A percentile compares a stretch with the other conserved stretches of the same genome.
Conservation (phyloP, 2,888 invertebrate species). For the Anoncus sp. region DNA sequence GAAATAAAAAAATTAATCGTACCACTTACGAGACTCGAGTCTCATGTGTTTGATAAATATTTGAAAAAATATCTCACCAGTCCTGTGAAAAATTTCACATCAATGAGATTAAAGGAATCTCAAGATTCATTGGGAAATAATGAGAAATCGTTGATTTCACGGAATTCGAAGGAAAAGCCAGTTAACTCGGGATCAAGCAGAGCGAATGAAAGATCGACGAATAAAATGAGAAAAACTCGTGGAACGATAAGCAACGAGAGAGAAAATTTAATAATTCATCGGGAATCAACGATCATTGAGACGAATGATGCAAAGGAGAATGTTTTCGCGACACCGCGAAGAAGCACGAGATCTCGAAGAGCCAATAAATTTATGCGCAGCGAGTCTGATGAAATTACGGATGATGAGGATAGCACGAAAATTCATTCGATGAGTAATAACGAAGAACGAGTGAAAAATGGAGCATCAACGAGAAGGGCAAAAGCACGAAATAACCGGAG, state of each 20-base stretch:
- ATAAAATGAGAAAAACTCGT: neutral
- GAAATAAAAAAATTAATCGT: conserved; percentile 43
- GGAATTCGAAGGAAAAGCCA: neutral
- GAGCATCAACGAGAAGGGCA: neutral
- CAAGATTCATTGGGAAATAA: neutral
- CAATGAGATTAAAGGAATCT: neutral
- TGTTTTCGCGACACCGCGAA: neutral
- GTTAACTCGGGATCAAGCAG: neutral
- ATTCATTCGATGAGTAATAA: neutral
- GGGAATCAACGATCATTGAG: neutral
- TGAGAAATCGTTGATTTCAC: neutral
- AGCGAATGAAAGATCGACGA: neutral
- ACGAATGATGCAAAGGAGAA: neutral
- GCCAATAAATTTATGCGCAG: neutral
- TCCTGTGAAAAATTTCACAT: neutral
- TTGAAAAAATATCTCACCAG: conserved; percentile 14
- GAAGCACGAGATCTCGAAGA: neutral
- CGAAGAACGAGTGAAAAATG: neutral
- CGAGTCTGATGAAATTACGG: conserved; percentile 10
- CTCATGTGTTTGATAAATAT: conserved; percentile 32
- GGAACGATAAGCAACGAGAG: neutral
- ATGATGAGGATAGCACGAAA: neutral
- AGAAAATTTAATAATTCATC: neutral
- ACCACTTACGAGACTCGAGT: conserved; percentile 41
- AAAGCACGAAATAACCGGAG: neutral